Base-by-base conservation (phyloP, 1,140 invertebrate species). In the Drosophila funebris region DNA sequence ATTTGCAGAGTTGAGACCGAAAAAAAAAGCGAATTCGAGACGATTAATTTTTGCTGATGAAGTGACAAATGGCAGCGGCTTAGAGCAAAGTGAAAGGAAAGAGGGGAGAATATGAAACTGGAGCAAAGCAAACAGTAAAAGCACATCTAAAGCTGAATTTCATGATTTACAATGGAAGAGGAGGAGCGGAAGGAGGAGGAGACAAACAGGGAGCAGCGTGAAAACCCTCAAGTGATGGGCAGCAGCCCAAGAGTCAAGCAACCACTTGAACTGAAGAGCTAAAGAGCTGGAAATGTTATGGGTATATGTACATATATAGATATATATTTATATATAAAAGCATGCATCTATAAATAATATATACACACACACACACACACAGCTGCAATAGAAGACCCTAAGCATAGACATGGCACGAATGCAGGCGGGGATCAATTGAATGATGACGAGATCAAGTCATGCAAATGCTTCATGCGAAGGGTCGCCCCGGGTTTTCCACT, bases 11-110 rank as follows among this genome's bases (percentile, higher is more conserved):
- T 41, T 50, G 74, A 87, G 92, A 29, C 90, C 89, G 66, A 36
- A 85, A 89, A 92, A 62, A 92, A 43, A 64, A 92, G 92, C 76
- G 68, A 92, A 93, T 67, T 79, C 92, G 13, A 93, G 93, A 77
- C 64, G 71, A 73, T 73, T 69, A 73, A 73, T 73, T 73, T 73
- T 63, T 73, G 71, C 71, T 73, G 92, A 92, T 39, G 91, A 92
- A 58, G 92, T 92, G 64, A 93, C 76, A 61, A 76, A 80, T 52
- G 74, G 74, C 54, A 83, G 18, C 22, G 61, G 5, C 66, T 68
- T 37, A 46, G 37, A 46, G 37, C 29, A 70, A 60, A 63, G 61
- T 72, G 27, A 63, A 7, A 5, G 62, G 60, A 62, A 62, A 90
- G 70, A 92, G 93, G 72, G 92, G 90, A 90, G 29, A 3, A 29